These are phyloP conservation scores for Pteromalus puparum DNA, from an alignment of 1,140 invertebrate species.

Conservation along the genomic window DNA sequence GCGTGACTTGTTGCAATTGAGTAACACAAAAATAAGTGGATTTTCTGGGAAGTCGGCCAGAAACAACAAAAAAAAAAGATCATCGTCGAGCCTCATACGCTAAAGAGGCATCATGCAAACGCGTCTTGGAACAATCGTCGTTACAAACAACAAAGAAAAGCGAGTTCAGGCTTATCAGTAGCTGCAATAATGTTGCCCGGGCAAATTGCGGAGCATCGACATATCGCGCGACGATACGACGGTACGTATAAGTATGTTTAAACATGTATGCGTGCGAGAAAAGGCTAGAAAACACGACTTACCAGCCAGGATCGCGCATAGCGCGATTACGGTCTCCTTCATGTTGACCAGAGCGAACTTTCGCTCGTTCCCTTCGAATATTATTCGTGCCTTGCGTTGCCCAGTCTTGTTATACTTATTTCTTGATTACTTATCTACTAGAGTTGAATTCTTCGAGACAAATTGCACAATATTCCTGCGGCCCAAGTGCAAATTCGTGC, in stretches of 20 bases:
- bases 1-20: background rate
- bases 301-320: conserved; percentile 68
- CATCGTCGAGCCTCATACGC: too few species aligned
- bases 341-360: conserved; percentile 56
- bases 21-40: background rate
- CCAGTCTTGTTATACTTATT: background rate
- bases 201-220: background rate
- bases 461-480: background rate
- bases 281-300: conserved; percentile 42
- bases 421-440: background rate
- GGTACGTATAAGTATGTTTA: background rate
- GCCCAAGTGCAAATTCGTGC: too few species aligned
- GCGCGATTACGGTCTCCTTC: conserved; percentile 65
- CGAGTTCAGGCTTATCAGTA: background rate
- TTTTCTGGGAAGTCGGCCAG: background rate
- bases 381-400: background rate
- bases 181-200: too few species aligned
- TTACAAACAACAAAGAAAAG: background rate
- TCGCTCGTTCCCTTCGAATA: conserved; percentile 19
- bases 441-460: background rate
- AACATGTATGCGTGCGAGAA: background rate
- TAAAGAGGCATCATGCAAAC: too few species aligned
- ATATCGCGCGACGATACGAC: background rate
- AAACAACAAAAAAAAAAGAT: background rate
- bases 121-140: background rate